Evolutionary conservation across 2,113 vertebrate genomes (phyloP), one percentile per base, ranked within the genome.

Genomic region (Nipponia nippon): DNA sequence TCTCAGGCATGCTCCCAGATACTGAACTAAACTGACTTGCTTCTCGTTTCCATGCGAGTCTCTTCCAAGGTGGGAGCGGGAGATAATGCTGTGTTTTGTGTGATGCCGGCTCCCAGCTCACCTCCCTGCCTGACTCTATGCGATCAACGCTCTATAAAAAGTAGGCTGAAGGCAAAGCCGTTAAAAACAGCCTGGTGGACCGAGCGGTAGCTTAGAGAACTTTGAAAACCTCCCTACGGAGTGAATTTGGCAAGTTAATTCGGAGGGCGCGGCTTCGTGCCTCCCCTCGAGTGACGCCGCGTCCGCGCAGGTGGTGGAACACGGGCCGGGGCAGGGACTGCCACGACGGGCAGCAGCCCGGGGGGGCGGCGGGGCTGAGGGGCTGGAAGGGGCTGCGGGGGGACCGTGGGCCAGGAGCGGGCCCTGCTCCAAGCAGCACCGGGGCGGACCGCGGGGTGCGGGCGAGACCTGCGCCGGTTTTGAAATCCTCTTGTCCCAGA

Each of bases 231-330:
- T 61, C 26, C 34, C 11, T 2, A 1, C 1, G 1, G 38, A 53
- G 36, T 11, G 26, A 22, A 10, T 25, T n/a, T 10, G 66, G 14
- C 27, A 4, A 22, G 69, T 27, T 14, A 4, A 5, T 1, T 10
- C 1, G 34, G 42, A 34, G 73, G n/a, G 40, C 58, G 4, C 0
- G 20, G 67, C 19, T 3, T 10, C 2, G 80, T 3, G 42, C n/a
- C 19, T 16, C 47, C 47, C 14, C 49, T 26, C 10, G 2, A 5
- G 23, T 8, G 46, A 11, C 46, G 83, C 18, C 16, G 4, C 25
- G 21, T 34, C 78, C 23, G 5, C 2, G 58, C 13, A 2, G 10
- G 26, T 0, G 44, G 6, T 0, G 9, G 50, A 8, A 16, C 9
- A n/a, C 12, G 42, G 27, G 62, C 3, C 6, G 15, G 30, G 32